Percentiles rank a stretch among this genome's conserved stretches.
Conservation (phyloP, 2,888 invertebrate genomes). For the Eilema griseolum region DNA sequence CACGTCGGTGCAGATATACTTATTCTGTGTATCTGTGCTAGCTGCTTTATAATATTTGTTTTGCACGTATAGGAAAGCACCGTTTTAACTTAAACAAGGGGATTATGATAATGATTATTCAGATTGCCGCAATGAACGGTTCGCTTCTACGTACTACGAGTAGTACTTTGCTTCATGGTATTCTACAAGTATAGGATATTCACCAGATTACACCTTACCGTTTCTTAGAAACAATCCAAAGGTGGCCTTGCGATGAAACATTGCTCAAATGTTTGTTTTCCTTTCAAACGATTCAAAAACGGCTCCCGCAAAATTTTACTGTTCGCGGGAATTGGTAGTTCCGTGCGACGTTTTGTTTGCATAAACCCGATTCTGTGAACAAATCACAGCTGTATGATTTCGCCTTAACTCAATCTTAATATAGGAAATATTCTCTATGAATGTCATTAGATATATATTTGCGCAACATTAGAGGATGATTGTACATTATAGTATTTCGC, state of each 20-base stretch:
- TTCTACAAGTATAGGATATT: slow-evolving; percentile 51
- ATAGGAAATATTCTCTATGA: slow-evolving; percentile 25
- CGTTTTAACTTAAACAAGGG: slow-evolving; percentile 27
- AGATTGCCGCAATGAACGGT: slow-evolving; percentile 12
- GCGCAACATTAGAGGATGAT: slow-evolving; percentile 52
- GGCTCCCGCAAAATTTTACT: slow-evolving; percentile 78
- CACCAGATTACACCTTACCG: slow-evolving; percentile 64
- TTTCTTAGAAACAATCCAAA: slow-evolving; percentile 74
- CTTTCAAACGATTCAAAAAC: slow-evolving; percentile 78
- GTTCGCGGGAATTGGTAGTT: slow-evolving; percentile 72
- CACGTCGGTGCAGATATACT: slow-evolving; percentile 36
- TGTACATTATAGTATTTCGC: slow-evolving; percentile 71
- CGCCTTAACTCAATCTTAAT: slow-evolving; percentile 43
- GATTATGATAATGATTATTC: slow-evolving; percentile 37
- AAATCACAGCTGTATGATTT: slow-evolving; percentile 71
- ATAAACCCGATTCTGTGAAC: slow-evolving; percentile 72
- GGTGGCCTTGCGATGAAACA: slow-evolving; percentile 80
- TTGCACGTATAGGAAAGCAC: slow-evolving; percentile 28
- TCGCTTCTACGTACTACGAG: slow-evolving; percentile 18
- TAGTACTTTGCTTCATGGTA: slow-evolving; percentile 27
- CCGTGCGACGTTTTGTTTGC: slow-evolving; percentile 76
- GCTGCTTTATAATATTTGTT: slow-evolving; percentile 42
- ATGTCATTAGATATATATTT: slow-evolving; percentile 33
- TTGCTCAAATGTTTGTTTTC: slow-evolving; percentile 80
- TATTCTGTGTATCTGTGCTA: slow-evolving; percentile 28